Evolutionary conservation across 2,113 vertebrate species (phyloP), one percentile per base, ranked within the genome.

Genomic region (Syngnathus typhle): DNA sequence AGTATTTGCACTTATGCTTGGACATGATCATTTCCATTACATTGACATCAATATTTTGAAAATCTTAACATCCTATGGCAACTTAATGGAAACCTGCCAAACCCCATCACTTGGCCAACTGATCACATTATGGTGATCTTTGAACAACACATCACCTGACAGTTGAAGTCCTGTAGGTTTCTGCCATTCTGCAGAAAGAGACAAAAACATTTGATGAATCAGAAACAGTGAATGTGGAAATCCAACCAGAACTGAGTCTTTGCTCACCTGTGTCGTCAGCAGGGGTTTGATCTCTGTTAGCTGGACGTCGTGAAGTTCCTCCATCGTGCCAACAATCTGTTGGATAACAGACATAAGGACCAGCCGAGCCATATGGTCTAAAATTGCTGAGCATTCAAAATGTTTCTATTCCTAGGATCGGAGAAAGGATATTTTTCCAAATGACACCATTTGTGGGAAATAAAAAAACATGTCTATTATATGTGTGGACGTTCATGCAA

Each of bases 281-380:
- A 97, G 95, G 0, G 95, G 95, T 80, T 96, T 98, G 89, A 98
- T 96, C 87, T 98, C 95, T 47, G 95, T 96, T 83, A 98, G 74
- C 82, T 98, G 95, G 75, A 97, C 94, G 73, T 97, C 95, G 83
- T 98, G 95, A 70, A 98, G 91, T 81, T 98, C 95, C 58, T 97
- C 95, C 95, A 98, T 98, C 74, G 74, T 87, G 68, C 41, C 69
- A 49, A 13, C 43, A 9, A 32, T 3, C 27, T 32, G 27, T 32
- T 32, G 27, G 27, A 3, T 32, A 32, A 3, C 27, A 32, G 27
- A 32, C 27, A 32, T 32, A 32, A 32, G 27, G 27, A 32, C 27
- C 27, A 32, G 27, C 27, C 3, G 27, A 32, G 27, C 27, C 27
- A 32, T 32, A 32, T 32, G 27, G 27, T 32, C 27, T 32, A 32